phyloP scores from a whole-genome alignment of 30 jellyfish, hydroid and myxozoan genomes.

The Aurelia aurita region DNA sequence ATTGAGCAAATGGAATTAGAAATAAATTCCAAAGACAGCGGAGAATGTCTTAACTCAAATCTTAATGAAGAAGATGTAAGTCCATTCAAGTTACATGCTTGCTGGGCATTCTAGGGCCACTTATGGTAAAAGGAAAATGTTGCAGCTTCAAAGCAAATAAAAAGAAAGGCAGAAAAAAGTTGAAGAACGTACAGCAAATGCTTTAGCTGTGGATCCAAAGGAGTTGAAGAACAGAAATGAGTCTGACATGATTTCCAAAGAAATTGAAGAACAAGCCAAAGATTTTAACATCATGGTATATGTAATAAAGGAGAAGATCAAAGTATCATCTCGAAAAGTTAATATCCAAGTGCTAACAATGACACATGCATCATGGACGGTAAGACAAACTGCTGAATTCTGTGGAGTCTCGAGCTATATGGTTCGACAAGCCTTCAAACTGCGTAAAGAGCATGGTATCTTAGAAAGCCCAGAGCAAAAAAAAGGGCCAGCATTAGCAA shows the following conservation, averaged over 20 bases:
- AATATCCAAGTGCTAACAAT: slow-evolving; percentile 19
- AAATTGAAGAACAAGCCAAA: slow-evolving; percentile 13
- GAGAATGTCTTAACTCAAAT: slow-evolving; percentile 9
- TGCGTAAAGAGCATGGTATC: slow-evolving; percentile 30
- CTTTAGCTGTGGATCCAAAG: slow-evolving; percentile 26
- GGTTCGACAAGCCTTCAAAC: slow-evolving; percentile 40
- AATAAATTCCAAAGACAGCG: slow-evolving; percentile 16
- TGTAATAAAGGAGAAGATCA: slow-evolving; percentile 30
- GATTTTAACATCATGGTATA: slow-evolving; percentile 32
- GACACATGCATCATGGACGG: slow-evolving; percentile 59
- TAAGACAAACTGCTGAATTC: slow-evolving; percentile 31
- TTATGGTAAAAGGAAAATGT: slow-evolving; percentile 36
- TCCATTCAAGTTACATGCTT: slow-evolving; percentile 43
- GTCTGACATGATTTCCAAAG: not conserved
- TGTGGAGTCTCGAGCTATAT: slow-evolving; percentile 26
- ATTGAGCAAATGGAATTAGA: not conserved
- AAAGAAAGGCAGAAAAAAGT: slow-evolving; percentile 12
- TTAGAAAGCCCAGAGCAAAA: slow-evolving; percentile 30
- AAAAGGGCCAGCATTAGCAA: slow-evolving; percentile 22
- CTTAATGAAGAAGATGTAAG: slow-evolving; percentile 39
- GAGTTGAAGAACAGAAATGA: slow-evolving; percentile 1
- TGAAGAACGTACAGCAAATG: slow-evolving; percentile 24
- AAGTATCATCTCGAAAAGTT: slow-evolving; percentile 38
- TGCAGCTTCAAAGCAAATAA: slow-evolving; percentile 28
- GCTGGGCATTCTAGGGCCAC: slow-evolving; percentile 43